Evolutionary conservation across 2,797 vertebrate species (phyloP).

Genomic region (Eulemur albifrons): DNA sequence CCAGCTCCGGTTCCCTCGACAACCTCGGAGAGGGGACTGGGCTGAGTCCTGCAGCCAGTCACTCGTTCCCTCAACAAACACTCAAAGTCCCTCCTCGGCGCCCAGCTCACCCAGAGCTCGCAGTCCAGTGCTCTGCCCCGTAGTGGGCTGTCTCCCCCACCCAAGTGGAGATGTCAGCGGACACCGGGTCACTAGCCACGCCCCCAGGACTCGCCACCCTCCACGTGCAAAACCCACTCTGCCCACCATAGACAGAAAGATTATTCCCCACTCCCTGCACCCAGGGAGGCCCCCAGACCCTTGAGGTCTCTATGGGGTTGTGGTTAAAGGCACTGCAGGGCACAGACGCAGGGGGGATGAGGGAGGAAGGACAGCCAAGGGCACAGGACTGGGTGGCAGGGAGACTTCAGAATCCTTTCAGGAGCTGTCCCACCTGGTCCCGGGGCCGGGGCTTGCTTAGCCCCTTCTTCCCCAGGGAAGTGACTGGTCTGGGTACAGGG

Average conservation of each 20-base stretch:
- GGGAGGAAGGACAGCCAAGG: not conserved
- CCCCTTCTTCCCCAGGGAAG: not conserved
- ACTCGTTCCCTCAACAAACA: not conserved
- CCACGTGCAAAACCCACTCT: not conserved
- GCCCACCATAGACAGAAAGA: not conserved
- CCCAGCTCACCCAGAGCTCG: not conserved
- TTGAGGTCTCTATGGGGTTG: not conserved
- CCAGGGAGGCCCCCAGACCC: not conserved
- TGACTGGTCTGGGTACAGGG: not conserved
- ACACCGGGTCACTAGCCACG: not conserved
- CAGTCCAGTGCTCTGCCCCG: not conserved
- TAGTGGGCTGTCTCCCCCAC: not conserved
- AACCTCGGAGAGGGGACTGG: not conserved
- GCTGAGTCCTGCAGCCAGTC: not conserved
- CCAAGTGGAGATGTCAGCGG: not conserved
- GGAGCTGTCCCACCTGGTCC: not conserved
- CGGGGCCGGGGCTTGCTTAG: not conserved
- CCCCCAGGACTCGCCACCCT: not conserved
- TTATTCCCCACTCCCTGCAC: not conserved
- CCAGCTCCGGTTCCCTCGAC: not conserved
- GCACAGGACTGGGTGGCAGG: not conserved
- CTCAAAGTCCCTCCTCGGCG: not conserved
- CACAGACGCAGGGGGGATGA: not conserved
- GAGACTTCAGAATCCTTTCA: not conserved
- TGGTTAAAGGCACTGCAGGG: not conserved